phyloP scores from a whole-genome alignment of 2,797 vertebrate genomes.

The Kryptopterus vitreolus region DNA sequence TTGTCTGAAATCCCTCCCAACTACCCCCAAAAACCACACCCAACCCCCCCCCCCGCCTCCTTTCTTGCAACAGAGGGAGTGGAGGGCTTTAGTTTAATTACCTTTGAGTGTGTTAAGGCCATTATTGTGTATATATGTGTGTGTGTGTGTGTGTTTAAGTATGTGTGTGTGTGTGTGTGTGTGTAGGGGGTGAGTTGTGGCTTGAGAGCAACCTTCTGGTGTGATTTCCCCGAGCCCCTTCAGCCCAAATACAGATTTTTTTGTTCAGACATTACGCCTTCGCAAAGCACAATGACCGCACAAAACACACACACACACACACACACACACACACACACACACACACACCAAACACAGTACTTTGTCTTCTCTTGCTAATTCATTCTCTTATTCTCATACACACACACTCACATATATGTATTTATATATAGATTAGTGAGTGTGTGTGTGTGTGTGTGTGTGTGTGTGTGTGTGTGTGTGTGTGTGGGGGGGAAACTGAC shows the following conservation, averaged over 20 bases:
- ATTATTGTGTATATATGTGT: conserved; percentile 64
- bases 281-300: background rate
- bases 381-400: background rate
- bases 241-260: conserved; percentile 61
- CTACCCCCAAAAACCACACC: background rate
- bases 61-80: conserved; percentile 31
- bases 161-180: conserved; percentile 65
- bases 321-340: background rate
- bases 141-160: conserved; percentile 65
- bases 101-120: conserved; percentile 60
- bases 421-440: too few species aligned
- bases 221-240: conserved; percentile 59
- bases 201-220: conserved; percentile 60
- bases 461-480: too few species aligned
- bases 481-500: conserved; percentile 36
- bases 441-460: too few species aligned
- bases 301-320: conserved; percentile 14
- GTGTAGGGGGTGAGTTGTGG: conserved; percentile 67
- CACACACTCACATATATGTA: background rate
- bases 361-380: conserved; percentile 9
- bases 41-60: background rate
- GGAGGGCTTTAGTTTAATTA: conserved; percentile 67
- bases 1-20: background rate
- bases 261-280: conserved; percentile 43
- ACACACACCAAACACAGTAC: background rate